These are phyloP conservation scores for Sphaerophoria rueppellii DNA, from an alignment of 2,888 invertebrate species.

Conservation along the genomic window DNA sequence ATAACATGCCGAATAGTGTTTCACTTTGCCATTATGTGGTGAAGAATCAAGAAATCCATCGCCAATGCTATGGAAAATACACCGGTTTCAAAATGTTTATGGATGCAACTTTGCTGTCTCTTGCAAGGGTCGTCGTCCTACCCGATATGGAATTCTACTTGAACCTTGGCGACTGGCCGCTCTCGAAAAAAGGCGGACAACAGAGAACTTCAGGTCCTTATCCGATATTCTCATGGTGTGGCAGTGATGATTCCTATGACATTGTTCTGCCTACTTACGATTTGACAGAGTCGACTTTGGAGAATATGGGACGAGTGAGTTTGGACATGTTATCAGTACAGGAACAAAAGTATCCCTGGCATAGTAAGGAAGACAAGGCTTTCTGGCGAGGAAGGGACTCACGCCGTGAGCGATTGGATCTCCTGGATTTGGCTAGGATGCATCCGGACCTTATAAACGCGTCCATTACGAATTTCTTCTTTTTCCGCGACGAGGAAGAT, in stretches of 20 bases:
- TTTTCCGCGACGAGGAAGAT: constrained; percentile 92
- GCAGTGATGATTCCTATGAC: constrained; percentile 91
- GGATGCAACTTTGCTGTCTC: constrained; percentile 92
- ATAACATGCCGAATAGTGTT: constrained; percentile 90
- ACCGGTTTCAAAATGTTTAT: constrained; percentile 98
- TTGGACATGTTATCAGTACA: constrained; percentile 96
- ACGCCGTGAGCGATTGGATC: constrained; percentile 90
- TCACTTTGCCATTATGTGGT: constrained; percentile 96
- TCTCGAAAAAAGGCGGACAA: constrained; percentile 84
- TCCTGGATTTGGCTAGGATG: constrained; percentile 90
- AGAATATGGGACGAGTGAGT: constrained; percentile 96
- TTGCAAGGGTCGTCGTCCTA: constrained; percentile 90
- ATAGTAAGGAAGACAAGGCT: constrained; percentile 87
- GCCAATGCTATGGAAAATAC: constrained; percentile 96
- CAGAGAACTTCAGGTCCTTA: constrained; percentile 83
- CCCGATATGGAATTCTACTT: constrained; percentile 95
- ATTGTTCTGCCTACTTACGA: constrained; percentile 98
- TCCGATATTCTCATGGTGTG: constrained; percentile 98
- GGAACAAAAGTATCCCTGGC: constrained; percentile 88
- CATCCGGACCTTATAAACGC: constrained; percentile 93
- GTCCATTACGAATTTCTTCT: constrained; percentile 97
- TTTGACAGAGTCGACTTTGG: constrained; percentile 94
- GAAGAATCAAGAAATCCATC: constrained; percentile 90
- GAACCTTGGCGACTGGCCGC: constrained; percentile 98
- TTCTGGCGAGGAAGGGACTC: constrained; percentile 98